Conservation (phyloP, 2,888 invertebrate genomes). For the Oscheius sp. region DNA sequence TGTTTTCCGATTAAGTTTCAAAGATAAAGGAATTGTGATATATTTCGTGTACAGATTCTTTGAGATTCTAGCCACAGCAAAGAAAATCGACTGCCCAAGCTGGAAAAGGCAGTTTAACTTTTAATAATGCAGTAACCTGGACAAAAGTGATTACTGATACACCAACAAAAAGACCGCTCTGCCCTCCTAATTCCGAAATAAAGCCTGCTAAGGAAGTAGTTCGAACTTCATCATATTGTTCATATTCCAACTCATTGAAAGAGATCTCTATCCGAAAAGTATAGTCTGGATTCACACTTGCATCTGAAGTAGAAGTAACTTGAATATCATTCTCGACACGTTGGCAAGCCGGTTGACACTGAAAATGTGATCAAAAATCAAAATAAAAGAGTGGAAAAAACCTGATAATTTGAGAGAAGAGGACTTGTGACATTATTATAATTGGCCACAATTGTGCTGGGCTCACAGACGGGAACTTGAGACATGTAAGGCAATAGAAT, state of each 20-base stretch:
- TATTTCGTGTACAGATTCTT: background rate
- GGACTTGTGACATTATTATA: slow-evolving; percentile 39
- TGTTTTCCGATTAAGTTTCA: no score
- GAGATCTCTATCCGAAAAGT: slow-evolving; percentile 43
- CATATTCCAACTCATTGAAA: slow-evolving; percentile 50
- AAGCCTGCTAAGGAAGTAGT: slow-evolving; percentile 47
- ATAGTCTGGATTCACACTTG: slow-evolving; percentile 38
- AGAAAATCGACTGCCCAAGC: slow-evolving; percentile 15
- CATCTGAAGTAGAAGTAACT: slow-evolving; percentile 40
- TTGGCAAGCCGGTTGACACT: slow-evolving; percentile 44
- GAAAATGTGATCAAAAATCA: background rate
- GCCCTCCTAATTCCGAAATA: slow-evolving; percentile 53
- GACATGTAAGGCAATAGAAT: slow-evolving; percentile 29
- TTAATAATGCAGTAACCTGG: slow-evolving; percentile 25
- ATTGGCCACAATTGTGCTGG: slow-evolving; percentile 33
- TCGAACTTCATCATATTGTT: slow-evolving; percentile 47
- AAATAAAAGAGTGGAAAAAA: background rate
- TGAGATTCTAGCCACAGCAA: background rate
- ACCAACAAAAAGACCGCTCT: slow-evolving; percentile 50
- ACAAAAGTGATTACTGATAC: slow-evolving; percentile 48
- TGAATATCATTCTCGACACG: slow-evolving; percentile 41
- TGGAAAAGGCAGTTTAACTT: background rate
- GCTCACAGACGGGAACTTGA: slow-evolving; percentile 41
- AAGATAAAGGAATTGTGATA: background rate
- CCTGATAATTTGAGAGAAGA: slow-evolving; percentile 21